Conservation (phyloP, 2,888 invertebrate species). For the Lithophane ornitopus region DNA sequence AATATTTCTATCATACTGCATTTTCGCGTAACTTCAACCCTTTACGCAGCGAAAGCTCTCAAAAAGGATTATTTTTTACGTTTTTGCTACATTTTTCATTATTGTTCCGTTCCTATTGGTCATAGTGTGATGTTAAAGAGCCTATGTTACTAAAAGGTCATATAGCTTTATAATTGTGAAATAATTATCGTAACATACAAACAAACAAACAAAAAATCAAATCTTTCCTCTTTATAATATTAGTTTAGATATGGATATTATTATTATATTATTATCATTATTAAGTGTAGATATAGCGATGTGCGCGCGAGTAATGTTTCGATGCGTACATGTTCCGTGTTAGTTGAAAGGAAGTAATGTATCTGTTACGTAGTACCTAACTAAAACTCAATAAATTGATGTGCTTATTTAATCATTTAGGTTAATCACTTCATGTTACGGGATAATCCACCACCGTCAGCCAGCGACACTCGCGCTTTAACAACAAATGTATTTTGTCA, state of each 20-base stretch:
- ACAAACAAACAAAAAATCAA: constrained; percentile 2
- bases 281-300: constrained; percentile 12
- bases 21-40: too few species aligned
- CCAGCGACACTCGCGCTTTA: constrained; percentile 28
- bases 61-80: too few species aligned
- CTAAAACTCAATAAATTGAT: constrained; percentile 26
- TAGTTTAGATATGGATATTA: constrained; percentile 8
- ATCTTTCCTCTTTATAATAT: not conserved
- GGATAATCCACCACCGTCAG: constrained; percentile 27
- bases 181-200: not conserved
- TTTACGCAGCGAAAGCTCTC: too few species aligned
- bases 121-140: too few species aligned
- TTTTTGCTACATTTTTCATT: too few species aligned
- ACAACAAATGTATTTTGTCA: constrained; percentile 23
- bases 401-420: constrained; percentile 23
- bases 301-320: constrained; percentile 18
- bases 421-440: constrained; percentile 22
- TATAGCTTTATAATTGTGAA: not conserved
- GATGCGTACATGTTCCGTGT: constrained; percentile 18
- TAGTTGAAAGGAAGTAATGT: constrained; percentile 20
- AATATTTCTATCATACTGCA: too few species aligned
- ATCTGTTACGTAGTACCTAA: constrained; percentile 33
- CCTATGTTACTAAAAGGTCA: not conserved
- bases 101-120: too few species aligned
- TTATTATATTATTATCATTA: not conserved